Evolutionary conservation across 2,113 vertebrate genomes (phyloP).

Genomic region (Epinephelus moara): DNA sequence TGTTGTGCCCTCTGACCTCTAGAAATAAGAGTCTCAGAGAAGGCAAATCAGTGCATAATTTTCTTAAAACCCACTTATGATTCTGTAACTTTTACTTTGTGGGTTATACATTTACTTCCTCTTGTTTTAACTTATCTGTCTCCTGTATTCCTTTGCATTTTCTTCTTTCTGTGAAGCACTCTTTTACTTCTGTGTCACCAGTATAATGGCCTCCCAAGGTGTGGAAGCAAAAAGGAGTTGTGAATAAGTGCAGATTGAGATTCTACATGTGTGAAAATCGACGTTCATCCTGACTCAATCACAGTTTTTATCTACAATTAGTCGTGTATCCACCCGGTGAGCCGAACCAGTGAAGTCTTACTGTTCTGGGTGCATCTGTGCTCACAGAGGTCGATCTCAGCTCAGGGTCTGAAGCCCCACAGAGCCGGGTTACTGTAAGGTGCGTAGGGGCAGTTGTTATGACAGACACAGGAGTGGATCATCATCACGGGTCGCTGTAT

Average conservation of each 20-base stretch:
- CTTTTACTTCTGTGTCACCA: not conserved
- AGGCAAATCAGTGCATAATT: conserved; percentile 41
- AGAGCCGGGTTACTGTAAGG: conserved; percentile 65
- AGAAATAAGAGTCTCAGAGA: conserved; percentile 2
- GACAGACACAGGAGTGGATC: conserved; percentile 85
- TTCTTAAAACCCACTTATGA: not conserved
- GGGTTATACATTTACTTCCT: not conserved
- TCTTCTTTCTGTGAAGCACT: not conserved
- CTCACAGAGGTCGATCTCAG: not conserved
- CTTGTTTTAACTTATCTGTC: not conserved
- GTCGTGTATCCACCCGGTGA: not conserved
- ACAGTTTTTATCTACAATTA: conserved; percentile 27
- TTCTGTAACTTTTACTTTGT: not conserved
- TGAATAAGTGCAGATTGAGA: conserved; percentile 54
- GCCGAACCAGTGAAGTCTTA: not conserved
- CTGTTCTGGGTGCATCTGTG: conserved; percentile 13
- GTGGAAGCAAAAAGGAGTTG: not conserved
- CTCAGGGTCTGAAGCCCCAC: conserved; percentile 60
- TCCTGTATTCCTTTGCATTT: not conserved
- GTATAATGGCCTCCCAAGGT: not conserved
- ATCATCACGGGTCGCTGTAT: conserved; percentile 79
- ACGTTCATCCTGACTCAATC: conserved; percentile 34
- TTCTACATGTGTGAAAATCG: conserved; percentile 14
- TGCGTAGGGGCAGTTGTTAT: conserved; percentile 79
- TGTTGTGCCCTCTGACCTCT: not conserved